These are phyloP conservation scores for Cinclus cinclus DNA, from an alignment of 2,113 vertebrate genomes.

Conservation along the genomic window DNA sequence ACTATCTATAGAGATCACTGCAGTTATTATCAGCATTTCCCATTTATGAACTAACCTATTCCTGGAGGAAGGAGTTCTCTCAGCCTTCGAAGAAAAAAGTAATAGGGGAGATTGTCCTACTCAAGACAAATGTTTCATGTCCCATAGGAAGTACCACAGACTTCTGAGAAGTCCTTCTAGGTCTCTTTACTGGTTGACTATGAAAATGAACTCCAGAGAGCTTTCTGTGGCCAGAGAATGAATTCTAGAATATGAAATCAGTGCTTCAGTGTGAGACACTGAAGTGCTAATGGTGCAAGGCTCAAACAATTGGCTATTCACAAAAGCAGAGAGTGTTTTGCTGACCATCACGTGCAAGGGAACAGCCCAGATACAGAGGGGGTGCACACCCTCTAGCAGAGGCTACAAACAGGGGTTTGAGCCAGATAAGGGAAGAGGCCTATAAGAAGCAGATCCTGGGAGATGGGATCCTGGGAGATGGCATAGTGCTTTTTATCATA, in stretches of 20 bases:
- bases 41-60: neutral
- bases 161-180: neutral
- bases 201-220: neutral
- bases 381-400: neutral
- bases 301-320: neutral
- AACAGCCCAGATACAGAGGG: neutral
- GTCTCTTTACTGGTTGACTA: neutral
- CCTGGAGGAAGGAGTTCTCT: neutral
- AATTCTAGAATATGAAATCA: neutral
- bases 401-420: neutral
- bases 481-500: neutral
- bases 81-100: neutral
- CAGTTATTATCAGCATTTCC: neutral
- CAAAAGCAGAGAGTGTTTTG: neutral
- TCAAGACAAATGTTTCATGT: neutral
- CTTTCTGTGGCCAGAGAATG: neutral
- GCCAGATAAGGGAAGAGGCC: neutral
- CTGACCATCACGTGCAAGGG: fast-evolving
- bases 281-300: neutral
- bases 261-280: neutral
- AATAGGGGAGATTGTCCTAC: neutral
- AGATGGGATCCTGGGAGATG: neutral
- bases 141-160: neutral
- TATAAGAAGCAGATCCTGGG: neutral
- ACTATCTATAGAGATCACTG: neutral